Conservation (phyloP, 2,888 invertebrate species). For the Leptura quadrifasciata region DNA sequence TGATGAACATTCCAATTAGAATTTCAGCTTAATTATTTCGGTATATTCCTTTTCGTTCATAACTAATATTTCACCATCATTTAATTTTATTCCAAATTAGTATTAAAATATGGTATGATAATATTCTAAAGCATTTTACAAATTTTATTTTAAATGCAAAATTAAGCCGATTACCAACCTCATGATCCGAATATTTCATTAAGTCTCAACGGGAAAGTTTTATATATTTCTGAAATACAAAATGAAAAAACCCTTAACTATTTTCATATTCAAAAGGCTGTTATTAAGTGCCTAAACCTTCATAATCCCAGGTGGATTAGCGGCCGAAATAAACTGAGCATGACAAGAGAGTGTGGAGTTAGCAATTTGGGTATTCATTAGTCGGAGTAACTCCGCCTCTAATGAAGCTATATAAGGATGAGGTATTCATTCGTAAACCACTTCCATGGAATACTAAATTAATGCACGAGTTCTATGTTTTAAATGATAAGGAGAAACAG, state of each 20-base stretch:
- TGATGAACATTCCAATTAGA: too few relatives aligned
- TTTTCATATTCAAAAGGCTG: slow-evolving; percentile 37
- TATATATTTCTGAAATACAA: slow-evolving; percentile 1
- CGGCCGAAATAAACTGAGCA: slow-evolving; percentile 37
- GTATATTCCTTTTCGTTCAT: too few relatives aligned
- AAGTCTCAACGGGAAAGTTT: background rate
- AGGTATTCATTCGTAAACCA: slow-evolving; percentile 49
- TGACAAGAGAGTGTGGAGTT: slow-evolving; percentile 50
- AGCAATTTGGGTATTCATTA: slow-evolving; percentile 61
- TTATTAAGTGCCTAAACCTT: slow-evolving; percentile 40
- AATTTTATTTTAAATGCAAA: slow-evolving; percentile 6
- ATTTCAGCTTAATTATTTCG: too few relatives aligned
- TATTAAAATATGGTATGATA: background rate
- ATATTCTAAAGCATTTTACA: background rate
- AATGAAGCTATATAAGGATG: slow-evolving; percentile 37
- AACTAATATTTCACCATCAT: too few relatives aligned
- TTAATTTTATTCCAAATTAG: too few relatives aligned
- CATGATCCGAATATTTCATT: slow-evolving; percentile 19
- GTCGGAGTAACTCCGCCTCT: slow-evolving; percentile 47
- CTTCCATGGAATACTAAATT: slow-evolving; percentile 47
- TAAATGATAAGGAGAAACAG: slow-evolving; percentile 17
- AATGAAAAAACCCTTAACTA: slow-evolving; percentile 33
- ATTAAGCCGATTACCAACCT: background rate
- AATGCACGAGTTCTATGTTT: slow-evolving; percentile 23
- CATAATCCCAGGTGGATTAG: slow-evolving; percentile 44